Conservation (phyloP, 1,140 invertebrate species). For the Maconellicoccus hirsutus region DNA sequence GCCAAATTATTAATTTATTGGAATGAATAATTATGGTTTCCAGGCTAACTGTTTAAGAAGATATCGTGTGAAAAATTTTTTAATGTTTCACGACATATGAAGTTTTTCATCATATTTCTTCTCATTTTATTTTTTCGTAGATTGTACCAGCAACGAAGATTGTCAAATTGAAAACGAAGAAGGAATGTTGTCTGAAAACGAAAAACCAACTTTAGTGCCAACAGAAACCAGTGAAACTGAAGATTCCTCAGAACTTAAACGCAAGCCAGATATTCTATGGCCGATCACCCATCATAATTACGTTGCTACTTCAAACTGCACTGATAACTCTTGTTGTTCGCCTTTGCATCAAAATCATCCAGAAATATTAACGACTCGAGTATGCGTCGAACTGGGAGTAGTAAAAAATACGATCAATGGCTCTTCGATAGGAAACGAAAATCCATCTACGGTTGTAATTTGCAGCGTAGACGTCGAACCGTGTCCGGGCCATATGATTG, state of each 20-base stretch:
- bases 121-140: too few relatives aligned
- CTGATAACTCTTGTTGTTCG: not conserved
- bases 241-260: not conserved
- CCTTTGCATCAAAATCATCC: slow-evolving; percentile 21
- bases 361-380: slow-evolving; percentile 31
- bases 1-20: too few relatives aligned
- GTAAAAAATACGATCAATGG: slow-evolving; percentile 25
- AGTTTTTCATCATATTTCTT: too few relatives aligned
- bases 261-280: not conserved
- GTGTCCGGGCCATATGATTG: slow-evolving; percentile 9
- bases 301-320: not conserved
- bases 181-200: not conserved
- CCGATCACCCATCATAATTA: not conserved
- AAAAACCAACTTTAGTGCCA: not conserved
- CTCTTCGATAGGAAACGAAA: slow-evolving; percentile 1
- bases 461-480: slow-evolving; percentile 34
- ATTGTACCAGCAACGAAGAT: too few relatives aligned
- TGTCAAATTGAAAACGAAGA: too few relatives aligned
- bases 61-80: too few relatives aligned
- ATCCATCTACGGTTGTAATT: slow-evolving; percentile 31
- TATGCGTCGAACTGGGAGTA: slow-evolving; percentile 32
- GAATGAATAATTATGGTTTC: too few relatives aligned
- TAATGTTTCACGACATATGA: too few relatives aligned
- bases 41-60: too few relatives aligned
- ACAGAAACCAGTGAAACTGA: not conserved